phyloP scores from a whole-genome alignment of 2,113 vertebrate genomes.

The Gallinago jamesoni region DNA sequence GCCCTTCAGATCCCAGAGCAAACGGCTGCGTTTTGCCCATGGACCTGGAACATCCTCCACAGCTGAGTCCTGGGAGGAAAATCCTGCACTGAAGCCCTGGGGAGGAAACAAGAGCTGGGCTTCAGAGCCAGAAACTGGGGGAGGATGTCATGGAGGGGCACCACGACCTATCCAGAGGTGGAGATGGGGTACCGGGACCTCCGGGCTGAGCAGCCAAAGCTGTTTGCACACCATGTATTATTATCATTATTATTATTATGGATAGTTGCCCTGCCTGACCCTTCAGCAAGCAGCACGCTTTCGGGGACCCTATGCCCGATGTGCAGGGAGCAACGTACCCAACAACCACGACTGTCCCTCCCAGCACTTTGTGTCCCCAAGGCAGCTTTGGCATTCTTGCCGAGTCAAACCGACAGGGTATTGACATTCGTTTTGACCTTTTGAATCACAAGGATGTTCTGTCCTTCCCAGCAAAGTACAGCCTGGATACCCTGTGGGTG shows the following conservation, averaged over 20 bases:
- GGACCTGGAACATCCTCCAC: background rate
- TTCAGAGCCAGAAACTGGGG: background rate
- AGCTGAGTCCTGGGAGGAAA: background rate
- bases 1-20: background rate
- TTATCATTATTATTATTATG: background rate
- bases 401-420: background rate
- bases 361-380: background rate
- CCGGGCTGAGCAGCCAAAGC: background rate
- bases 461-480: conserved; percentile 36
- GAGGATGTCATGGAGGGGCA: background rate
- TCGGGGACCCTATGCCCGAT: rapidly evolving
- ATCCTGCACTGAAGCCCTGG: background rate
- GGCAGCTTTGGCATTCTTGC: conserved; percentile 1
- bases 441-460: conserved; percentile 46
- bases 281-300: background rate
- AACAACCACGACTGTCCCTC: rapidly evolving
- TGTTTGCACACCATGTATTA: background rate
- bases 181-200: background rate
- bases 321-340: background rate
- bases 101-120: background rate
- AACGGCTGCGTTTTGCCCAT: background rate
- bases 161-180: rapidly evolving
- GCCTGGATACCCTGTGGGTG: background rate
- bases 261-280: background rate
- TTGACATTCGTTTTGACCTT: conserved; percentile 55